phyloP scores from a whole-genome alignment of 1,140 invertebrate species.

The Drosophila albomicans region DNA sequence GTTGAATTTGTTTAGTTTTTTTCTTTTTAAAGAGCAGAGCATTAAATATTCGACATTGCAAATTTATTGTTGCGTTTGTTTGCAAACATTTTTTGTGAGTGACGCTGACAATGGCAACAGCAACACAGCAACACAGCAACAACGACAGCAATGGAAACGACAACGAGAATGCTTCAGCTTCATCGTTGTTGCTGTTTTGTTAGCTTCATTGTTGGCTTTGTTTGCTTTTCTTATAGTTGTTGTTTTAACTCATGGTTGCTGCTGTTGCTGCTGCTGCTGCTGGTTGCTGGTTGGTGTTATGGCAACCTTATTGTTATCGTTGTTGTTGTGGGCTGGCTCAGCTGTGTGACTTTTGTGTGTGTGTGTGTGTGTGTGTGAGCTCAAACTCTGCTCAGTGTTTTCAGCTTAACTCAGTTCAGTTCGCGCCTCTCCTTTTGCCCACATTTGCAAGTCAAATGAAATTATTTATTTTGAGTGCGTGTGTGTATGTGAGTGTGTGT shows the following conservation, averaged over 20 bases:
- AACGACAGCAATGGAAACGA: neutral
- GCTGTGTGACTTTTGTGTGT: slow-evolving; percentile 31
- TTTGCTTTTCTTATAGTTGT: slow-evolving; percentile 42
- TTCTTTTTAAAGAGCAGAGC: slow-evolving; percentile 2
- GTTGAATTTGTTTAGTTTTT: too few relatives aligned
- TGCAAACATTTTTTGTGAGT: neutral
- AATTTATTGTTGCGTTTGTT: slow-evolving; percentile 7
- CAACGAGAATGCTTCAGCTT: slow-evolving; percentile 10
- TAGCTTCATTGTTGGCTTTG: slow-evolving; percentile 66
- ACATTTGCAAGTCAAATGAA: slow-evolving; percentile 81
- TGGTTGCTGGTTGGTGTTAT: slow-evolving; percentile 51
- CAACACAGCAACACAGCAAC: neutral
- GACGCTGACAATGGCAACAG: slow-evolving; percentile 3
- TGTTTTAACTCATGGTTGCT: slow-evolving; percentile 6
- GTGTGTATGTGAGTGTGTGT: neutral
- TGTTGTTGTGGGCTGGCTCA: slow-evolving; percentile 37
- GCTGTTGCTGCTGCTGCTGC: neutral
- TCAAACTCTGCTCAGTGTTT: neutral
- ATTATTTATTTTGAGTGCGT: slow-evolving; percentile 69
- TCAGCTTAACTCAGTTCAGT: slow-evolving; percentile 41
- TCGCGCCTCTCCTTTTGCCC: slow-evolving; percentile 55
- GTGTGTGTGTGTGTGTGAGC: neutral
- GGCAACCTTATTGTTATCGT: slow-evolving; percentile 20
- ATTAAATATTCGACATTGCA: neutral
- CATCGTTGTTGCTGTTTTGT: slow-evolving; percentile 60